phyloP scores from a whole-genome alignment of 2,797 vertebrate genomes.

The Lemur catta region DNA sequence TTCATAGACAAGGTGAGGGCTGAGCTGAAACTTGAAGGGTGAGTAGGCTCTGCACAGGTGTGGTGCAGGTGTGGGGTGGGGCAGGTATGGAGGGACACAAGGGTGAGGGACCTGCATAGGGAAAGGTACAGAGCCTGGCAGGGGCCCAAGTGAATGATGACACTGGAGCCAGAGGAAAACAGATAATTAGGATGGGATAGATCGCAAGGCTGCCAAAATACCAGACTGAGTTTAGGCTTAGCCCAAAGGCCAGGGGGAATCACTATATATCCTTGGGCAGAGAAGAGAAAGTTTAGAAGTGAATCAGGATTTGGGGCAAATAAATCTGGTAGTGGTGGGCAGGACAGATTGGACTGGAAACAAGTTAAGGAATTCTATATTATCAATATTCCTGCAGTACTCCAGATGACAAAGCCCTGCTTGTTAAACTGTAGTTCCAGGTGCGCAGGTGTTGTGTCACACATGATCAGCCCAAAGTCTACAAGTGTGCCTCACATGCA shows the following conservation, averaged over 20 bases:
- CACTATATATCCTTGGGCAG: neutral
- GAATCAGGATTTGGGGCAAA: neutral
- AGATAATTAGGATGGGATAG: too few species aligned
- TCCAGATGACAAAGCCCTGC: neutral
- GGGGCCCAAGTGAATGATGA: neutral
- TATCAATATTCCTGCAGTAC: neutral
- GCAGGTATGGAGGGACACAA: neutral
- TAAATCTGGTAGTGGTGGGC: neutral
- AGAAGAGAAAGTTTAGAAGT: neutral
- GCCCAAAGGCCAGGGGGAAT: neutral
- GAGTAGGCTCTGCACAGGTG: neutral
- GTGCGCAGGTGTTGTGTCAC: neutral
- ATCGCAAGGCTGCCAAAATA: neutral
- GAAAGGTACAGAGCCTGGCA: neutral
- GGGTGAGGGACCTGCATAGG: rapidly evolving
- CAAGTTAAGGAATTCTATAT: neutral
- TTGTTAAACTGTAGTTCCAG: neutral
- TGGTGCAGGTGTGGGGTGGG: neutral
- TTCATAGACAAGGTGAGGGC: neutral
- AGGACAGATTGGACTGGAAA: neutral
- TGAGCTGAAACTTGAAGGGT: neutral
- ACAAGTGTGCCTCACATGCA: neutral
- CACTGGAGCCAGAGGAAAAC: neutral
- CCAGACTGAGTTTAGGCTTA: neutral
- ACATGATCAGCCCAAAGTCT: neutral